Percentiles rank a stretch among this genome's conserved stretches.
Conservation (phyloP, 1,140 invertebrate species). For the Brachionus manjavacas region DNA sequence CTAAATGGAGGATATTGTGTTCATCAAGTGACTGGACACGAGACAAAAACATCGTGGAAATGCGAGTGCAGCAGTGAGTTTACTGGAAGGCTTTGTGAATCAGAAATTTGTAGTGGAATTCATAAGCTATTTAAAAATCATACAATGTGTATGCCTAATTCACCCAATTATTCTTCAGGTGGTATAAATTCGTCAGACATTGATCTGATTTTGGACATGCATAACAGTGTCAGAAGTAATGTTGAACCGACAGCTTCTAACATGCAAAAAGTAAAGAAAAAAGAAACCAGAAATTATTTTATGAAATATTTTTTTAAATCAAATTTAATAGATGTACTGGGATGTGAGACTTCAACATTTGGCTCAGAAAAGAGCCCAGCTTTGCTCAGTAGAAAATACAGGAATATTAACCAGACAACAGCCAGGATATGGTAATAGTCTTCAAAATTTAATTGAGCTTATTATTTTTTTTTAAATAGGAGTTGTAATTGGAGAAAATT, state of each 20-base stretch:
- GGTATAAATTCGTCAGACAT: constrained; percentile 13
- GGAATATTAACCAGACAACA: constrained; percentile 34
- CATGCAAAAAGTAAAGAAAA: constrained; percentile 35
- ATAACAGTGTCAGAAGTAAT: constrained; percentile 18
- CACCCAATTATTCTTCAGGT: constrained; percentile 1
- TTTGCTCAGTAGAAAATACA: constrained; percentile 26
- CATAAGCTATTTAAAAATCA: constrained; percentile 30
- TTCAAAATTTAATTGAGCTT: background rate
- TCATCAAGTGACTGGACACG: background rate
- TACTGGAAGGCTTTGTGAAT: constrained; percentile 31
- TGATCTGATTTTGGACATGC: constrained; percentile 9
- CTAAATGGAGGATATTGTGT: constrained; percentile 25
- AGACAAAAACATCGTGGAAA: background rate
- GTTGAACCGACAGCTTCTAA: constrained; percentile 23
- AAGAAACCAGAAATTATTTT: background rate
- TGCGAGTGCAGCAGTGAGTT: constrained; percentile 1
- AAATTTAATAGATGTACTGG: constrained; percentile 37
- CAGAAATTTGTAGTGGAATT: constrained; percentile 16
- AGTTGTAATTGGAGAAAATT: constrained; percentile 41
- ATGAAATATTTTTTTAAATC: background rate
- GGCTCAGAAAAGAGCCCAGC: constrained; percentile 34
- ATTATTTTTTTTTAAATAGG: background rate
- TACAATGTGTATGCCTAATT: constrained; percentile 25
- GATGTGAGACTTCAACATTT: constrained; percentile 25
- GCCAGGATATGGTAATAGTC: constrained; percentile 11